phyloP scores from a whole-genome alignment of 2,797 vertebrate species.

The Scarus forsteni region DNA sequence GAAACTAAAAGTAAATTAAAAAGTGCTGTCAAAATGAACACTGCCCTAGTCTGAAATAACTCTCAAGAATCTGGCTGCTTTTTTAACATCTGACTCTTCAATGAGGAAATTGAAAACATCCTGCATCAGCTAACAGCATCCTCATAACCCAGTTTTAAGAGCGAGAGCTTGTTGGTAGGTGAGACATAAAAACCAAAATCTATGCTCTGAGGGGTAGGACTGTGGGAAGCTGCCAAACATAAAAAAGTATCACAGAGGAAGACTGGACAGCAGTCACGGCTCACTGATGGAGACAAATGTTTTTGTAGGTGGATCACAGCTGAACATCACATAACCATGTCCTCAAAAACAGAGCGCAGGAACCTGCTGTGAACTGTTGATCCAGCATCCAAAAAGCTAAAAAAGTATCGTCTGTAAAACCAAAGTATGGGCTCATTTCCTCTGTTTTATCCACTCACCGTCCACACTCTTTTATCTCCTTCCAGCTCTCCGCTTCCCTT shows the following conservation, averaged over 20 bases:
- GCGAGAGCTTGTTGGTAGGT: background rate
- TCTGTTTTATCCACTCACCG: background rate
- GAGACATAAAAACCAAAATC: constrained; percentile 8
- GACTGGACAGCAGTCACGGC: constrained; percentile 13
- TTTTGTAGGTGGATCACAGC: background rate
- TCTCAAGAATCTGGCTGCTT: constrained; percentile 12
- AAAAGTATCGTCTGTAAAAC: background rate
- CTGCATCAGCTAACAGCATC: background rate
- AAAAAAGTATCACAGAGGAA: constrained; percentile 1
- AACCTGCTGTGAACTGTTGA: background rate
- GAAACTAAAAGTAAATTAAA: too few relatives aligned
- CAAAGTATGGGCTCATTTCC: background rate
- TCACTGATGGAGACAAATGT: background rate
- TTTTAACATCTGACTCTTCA: background rate
- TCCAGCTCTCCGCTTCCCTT: background rate
- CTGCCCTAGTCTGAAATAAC: too few relatives aligned
- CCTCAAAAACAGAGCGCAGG: background rate
- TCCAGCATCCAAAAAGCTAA: background rate
- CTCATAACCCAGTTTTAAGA: background rate
- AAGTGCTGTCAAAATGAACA: too few relatives aligned
- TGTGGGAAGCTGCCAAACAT: constrained; percentile 21
- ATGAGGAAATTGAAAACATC: constrained; percentile 2
- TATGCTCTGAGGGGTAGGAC: background rate
- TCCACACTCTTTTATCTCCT: background rate
- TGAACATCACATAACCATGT: constrained; percentile 14